Evolutionary conservation across 2,797 vertebrate species (phyloP).

Genomic region (Brachyalestes nurse): DNA sequence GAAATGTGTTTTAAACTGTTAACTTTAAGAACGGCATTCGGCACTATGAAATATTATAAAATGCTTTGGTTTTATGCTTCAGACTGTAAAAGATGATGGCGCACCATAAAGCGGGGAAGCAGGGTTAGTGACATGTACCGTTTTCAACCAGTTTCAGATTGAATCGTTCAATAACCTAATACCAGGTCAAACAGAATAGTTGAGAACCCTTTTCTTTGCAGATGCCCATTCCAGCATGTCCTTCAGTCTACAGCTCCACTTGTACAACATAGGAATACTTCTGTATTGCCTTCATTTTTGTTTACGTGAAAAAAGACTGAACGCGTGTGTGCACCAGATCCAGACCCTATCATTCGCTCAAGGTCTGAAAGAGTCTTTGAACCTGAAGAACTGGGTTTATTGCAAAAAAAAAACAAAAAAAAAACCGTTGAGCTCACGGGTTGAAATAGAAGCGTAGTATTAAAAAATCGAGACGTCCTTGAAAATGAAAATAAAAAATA

Average conservation of each 20-base stretch:
- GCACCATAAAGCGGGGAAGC: conserved; percentile 7
- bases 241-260: neutral
- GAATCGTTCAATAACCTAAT: conserved; percentile 6
- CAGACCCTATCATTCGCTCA: neutral
- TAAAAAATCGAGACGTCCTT: neutral
- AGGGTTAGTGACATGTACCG: neutral
- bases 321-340: neutral
- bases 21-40: conserved; percentile 29
- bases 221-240: neutral
- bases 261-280: neutral
- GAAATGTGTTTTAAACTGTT: conserved; percentile 39
- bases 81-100: conserved; percentile 13
- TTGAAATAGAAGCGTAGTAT: conserved; percentile 6
- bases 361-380: conserved; percentile 20
- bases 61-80: conserved; percentile 10
- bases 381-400: conserved; percentile 29
- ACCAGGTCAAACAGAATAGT: neutral
- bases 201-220: neutral
- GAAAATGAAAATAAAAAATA: too few relatives aligned
- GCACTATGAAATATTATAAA: conserved; percentile 30
- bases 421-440: conserved; percentile 5
- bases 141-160: conserved; percentile 5
- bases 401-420: neutral
- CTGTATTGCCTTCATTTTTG: neutral
- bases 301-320: neutral